Evolutionary conservation across 2,113 vertebrate genomes (phyloP).

Genomic region (Telmatochromis sp.): DNA sequence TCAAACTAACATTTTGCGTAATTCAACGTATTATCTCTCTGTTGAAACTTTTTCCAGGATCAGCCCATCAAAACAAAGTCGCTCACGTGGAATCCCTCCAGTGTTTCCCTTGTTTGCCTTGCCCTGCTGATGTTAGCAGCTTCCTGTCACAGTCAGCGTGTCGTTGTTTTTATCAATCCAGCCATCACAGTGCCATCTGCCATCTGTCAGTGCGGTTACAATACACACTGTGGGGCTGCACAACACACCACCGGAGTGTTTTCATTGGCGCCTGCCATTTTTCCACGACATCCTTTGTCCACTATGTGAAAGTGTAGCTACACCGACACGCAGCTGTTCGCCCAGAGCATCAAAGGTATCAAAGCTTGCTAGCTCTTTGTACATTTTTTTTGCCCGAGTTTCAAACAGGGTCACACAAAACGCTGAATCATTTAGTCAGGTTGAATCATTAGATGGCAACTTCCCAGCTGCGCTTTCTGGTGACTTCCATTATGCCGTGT

Average conservation of each 20-base stretch:
- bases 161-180: constrained; percentile 48
- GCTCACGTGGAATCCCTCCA: constrained; percentile 20
- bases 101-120: constrained; percentile 19
- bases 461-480: constrained; percentile 30
- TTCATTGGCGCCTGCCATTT: constrained; percentile 28
- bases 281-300: constrained; percentile 13
- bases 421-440: constrained; percentile 60
- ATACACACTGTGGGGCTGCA: not conserved
- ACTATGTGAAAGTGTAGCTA: not conserved
- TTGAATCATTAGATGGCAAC: constrained; percentile 48
- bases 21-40: not conserved
- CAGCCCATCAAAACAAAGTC: not conserved
- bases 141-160: constrained; percentile 27
- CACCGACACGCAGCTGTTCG: not conserved
- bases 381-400: not conserved
- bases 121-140: constrained; percentile 30
- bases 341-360: not conserved
- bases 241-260: constrained; percentile 3
- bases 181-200: constrained; percentile 36
- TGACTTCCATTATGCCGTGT: not conserved
- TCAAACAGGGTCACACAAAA: constrained; percentile 47
- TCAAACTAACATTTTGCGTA: not conserved
- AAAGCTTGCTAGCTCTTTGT: not conserved
- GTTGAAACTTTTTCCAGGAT: not conserved
- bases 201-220: constrained; percentile 40